Evolutionary conservation across 92 coral and sea anemone genomes (phyloP), one percentile per base, ranked within the genome.

Genomic region (Muricea muricata): DNA sequence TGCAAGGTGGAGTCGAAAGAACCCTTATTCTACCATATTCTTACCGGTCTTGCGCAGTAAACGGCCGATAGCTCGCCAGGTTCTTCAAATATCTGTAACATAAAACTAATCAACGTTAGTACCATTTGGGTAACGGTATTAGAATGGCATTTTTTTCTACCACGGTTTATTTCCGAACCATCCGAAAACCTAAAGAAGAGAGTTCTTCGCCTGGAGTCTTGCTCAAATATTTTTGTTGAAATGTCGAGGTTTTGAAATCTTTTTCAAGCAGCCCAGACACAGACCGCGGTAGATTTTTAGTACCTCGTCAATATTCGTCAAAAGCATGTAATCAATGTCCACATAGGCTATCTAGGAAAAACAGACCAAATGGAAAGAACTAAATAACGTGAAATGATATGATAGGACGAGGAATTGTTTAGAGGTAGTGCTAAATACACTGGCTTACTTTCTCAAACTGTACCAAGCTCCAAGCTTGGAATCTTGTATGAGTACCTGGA

Each of bases 401-500:
- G 28, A 26, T 1, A 0, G 57, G 21, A 42, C 0, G 8, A 68
- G 17, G 3, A 30, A 32, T 32, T 31, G 15, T 68, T 68, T 13
- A 31, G 14, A 11, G 0, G 45, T 68, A 37, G 0, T 7, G 26
- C 14, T 31, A 30, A 32, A 9, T 10, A 14, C 33, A 33, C 3
- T 8, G 28, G 52, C 80, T 29, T 47, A 75, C 80, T 52, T 57
- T 75, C 39, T 75, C 76, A 81, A 78, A 93, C 58, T 91, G 87
- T 7, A 93, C 85, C 41, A 75, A 87, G 46, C 75, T 93, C 94
- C 94, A 93, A 2, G 97, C 97, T 20, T 89, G 91, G 48, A 89
- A 93, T 25, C 97, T 85, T 11, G 98, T 91, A 82, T 93, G 93
- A 13, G 98, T 93, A 8, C 98, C 94, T 31, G 55, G 81, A 24